Evolutionary conservation across 1,140 invertebrate genomes (phyloP).

Genomic region (Trachymyrmex cornetzi): DNA sequence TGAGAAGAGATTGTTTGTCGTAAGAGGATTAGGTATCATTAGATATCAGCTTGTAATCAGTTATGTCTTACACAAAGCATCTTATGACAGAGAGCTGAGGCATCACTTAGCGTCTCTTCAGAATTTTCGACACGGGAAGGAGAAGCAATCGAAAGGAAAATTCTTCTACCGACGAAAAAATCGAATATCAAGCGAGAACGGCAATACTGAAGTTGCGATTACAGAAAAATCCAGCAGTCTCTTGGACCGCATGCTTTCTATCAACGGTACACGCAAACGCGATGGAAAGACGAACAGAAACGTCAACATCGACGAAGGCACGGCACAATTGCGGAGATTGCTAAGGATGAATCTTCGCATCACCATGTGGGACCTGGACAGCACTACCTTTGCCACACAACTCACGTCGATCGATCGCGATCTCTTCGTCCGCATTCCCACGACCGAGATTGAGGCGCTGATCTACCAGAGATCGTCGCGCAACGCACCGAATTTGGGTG

Average conservation of each 20-base stretch:
- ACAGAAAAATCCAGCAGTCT: slow-evolving; percentile 73
- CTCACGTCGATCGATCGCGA: slow-evolving; percentile 87
- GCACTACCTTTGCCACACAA: slow-evolving; percentile 85
- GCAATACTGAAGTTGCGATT: slow-evolving; percentile 24
- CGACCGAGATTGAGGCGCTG: slow-evolving; percentile 83
- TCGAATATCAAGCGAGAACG: slow-evolving; percentile 34
- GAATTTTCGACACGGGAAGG: slow-evolving; percentile 71
- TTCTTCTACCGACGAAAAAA: slow-evolving; percentile 71
- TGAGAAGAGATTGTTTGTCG: not conserved
- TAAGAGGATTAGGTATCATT: not conserved
- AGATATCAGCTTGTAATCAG: not conserved
- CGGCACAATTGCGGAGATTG: slow-evolving; percentile 75
- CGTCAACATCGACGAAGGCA: slow-evolving; percentile 40
- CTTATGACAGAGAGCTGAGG: slow-evolving; percentile 78
- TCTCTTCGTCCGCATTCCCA: slow-evolving; percentile 86
- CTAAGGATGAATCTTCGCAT: slow-evolving; percentile 83
- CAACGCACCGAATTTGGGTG: slow-evolving; percentile 87
- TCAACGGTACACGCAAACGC: slow-evolving; percentile 50
- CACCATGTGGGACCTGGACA: slow-evolving; percentile 87
- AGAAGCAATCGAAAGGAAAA: slow-evolving; percentile 63
- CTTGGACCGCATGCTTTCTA: slow-evolving; percentile 77
- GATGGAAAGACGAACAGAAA: slow-evolving; percentile 43
- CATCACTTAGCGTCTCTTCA: slow-evolving; percentile 80
- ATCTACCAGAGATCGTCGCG: slow-evolving; percentile 84
- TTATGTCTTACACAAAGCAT: not conserved